These are phyloP conservation scores for Oplegnathus fasciatus DNA, from an alignment of 2,113 vertebrate genomes.

Conservation along the genomic window DNA sequence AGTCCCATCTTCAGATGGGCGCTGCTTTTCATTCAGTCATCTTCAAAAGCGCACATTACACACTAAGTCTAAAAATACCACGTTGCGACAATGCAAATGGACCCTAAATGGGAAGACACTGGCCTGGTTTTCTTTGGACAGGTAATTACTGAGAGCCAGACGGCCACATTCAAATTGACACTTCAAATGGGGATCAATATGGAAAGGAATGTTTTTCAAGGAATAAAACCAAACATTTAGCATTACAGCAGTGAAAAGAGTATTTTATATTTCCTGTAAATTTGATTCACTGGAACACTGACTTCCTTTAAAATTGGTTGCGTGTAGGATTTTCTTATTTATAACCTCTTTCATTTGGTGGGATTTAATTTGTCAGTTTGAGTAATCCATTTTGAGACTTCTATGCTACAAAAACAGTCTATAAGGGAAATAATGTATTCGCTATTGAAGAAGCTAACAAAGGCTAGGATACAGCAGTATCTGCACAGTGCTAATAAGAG, in stretches of 20 bases:
- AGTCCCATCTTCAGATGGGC: slow-evolving; percentile 69
- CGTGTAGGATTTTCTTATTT: slow-evolving; percentile 4
- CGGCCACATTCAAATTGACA: slow-evolving; percentile 6
- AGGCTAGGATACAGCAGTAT: neutral
- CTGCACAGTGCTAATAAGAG: neutral
- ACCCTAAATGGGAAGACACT: slow-evolving; percentile 16
- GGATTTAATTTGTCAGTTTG: neutral
- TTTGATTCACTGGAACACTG: neutral
- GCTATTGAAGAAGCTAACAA: too few species aligned
- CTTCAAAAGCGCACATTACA: slow-evolving; percentile 76
- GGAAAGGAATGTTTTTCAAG: slow-evolving; percentile 11
- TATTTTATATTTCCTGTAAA: neutral
- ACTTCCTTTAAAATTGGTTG: neutral
- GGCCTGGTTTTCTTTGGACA: slow-evolving; percentile 41
- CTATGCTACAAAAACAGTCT: neutral
- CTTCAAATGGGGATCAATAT: slow-evolving; percentile 35
- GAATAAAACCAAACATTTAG: neutral
- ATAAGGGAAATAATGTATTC: neutral
- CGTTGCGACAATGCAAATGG: slow-evolving; percentile 44
- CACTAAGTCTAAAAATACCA: slow-evolving; percentile 66
- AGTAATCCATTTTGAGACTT: neutral
- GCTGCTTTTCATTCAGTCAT: slow-evolving; percentile 66
- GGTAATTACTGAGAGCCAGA: slow-evolving; percentile 55
- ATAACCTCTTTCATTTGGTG: neutral
- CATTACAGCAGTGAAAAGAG: neutral